These are phyloP conservation scores for Epinephelus cyanopodus DNA, from an alignment of 2,113 vertebrate species.

Conservation along the genomic window DNA sequence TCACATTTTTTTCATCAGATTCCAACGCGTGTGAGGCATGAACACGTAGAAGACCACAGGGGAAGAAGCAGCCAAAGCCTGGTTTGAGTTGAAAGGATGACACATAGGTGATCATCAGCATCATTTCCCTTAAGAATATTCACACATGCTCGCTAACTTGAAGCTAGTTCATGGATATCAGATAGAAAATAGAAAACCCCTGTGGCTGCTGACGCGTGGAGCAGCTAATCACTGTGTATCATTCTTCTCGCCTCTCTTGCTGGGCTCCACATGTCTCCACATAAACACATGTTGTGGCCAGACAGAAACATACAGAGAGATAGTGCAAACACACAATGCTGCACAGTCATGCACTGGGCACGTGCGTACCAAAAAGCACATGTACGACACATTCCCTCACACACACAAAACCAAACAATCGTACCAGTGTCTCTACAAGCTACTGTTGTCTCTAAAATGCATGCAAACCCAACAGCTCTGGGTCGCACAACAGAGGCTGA, in stretches of 20 bases:
- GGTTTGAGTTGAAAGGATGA: constrained; percentile 46
- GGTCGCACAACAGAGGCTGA: constrained; percentile 38
- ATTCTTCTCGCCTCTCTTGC: constrained; percentile 50
- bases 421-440: constrained; percentile 28
- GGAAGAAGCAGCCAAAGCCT: constrained; percentile 28
- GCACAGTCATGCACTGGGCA: constrained; percentile 6
- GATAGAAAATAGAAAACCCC: constrained; percentile 1
- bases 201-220: constrained; percentile 47
- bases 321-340: constrained; percentile 25
- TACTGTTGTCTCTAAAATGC: constrained; percentile 22
- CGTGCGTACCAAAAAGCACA: background rate
- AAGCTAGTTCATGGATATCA: constrained; percentile 42
- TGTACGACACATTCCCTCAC: background rate
- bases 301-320: constrained; percentile 47
- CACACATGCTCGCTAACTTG: constrained; percentile 35
- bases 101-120: constrained; percentile 24
- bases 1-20: background rate
- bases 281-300: constrained; percentile 36
- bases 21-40: background rate
- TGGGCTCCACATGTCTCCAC: constrained; percentile 49
- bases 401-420: constrained; percentile 16
- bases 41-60: constrained; percentile 23
- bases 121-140: constrained; percentile 25
- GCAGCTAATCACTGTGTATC: constrained; percentile 58
- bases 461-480: constrained; percentile 22